Evolutionary conservation across 2,113 vertebrate genomes (phyloP), one percentile per base, ranked within the genome.

Genomic region (Poecile atricapillus): DNA sequence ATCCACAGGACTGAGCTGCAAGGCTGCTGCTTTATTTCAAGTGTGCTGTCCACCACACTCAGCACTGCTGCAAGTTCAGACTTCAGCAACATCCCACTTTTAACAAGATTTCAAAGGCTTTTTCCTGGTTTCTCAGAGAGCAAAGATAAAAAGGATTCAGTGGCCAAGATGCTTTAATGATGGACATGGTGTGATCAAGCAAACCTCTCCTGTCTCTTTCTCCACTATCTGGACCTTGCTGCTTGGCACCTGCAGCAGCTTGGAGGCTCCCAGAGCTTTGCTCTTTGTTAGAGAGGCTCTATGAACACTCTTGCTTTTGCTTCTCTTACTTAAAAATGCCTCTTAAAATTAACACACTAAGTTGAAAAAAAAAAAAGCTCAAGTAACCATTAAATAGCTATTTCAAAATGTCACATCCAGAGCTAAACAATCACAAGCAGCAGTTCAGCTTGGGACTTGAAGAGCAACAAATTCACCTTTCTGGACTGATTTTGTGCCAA

Each of bases 401-500:
- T 55, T 83, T 67, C 19, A 37, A 77, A 64, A 23, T 30, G 11
- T 64, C 67, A 56, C 50, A 88, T 52, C 7, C 64, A 62, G 43
- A 88, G 30, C 63, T 87, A 55, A 87, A 63, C 27, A 59, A 84
- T 84, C 88, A 71, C 13, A 2, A 71, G 30, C 33, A 73, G 25
- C 35, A 83, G 39, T 56, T 74, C 55, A 70, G 15, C 49, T 83
- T 65, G 60, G 41, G 47, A 70, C 73, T 79, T 43, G n/a, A 82
- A 69, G 30, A 86, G 43, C 75, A 94, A 80, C 25, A 94, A 65
- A 56, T 74, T 90, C 59, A 93, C 55, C 50, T 89, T 96, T 41
- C 65, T 92, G 87, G 80, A 64, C 56, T 52, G 68, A 68, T 93
- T 96, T 93, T 89, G 30, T 69, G 90, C 91, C 84, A 81, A 68